Conservation (phyloP, 1,140 invertebrate species). For the Dendroctonus valens region DNA sequence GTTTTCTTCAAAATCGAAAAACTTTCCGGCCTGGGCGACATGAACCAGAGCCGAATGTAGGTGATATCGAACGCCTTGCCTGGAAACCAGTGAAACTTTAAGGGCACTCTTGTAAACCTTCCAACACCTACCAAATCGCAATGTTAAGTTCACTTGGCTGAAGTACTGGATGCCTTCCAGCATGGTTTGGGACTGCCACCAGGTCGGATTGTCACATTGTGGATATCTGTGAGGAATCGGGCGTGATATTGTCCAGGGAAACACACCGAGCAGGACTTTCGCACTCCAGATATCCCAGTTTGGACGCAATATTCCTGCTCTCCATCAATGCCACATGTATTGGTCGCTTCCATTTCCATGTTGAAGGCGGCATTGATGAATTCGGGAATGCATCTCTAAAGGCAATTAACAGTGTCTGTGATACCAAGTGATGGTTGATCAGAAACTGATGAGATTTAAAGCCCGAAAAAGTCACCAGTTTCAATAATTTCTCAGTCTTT, state of each 20-base stretch:
- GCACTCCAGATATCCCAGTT: conserved; percentile 61
- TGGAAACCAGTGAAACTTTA: conserved; percentile 52
- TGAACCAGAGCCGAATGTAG: conserved; percentile 90
- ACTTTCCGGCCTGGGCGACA: conserved; percentile 93
- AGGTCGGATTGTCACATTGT: conserved; percentile 86
- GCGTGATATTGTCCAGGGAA: conserved; percentile 68
- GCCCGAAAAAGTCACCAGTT: no score
- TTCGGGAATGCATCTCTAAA: conserved; percentile 88
- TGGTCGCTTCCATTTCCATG: conserved; percentile 84
- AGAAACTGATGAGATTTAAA: no score
- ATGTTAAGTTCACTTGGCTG: conserved; percentile 87
- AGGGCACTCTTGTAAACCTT: not conserved
- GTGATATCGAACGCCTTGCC: conserved; percentile 98
- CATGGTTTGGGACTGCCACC: conserved; percentile 99
- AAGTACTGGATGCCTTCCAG: conserved; percentile 91
- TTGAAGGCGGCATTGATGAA: conserved; percentile 96
- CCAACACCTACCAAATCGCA: conserved; percentile 72
- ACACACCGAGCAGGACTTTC: conserved; percentile 66
- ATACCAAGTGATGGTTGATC: no score
- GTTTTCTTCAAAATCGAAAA: conserved; percentile 94
- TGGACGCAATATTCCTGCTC: conserved; percentile 87
- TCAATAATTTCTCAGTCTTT: no score
- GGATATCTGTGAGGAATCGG: conserved; percentile 84
- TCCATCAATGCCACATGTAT: conserved; percentile 86
- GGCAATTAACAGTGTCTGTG: conserved; percentile 31